Evolutionary conservation across 35 echinoderm and acorn worm species (phyloP).

Genomic region (Ptychodera flava): DNA sequence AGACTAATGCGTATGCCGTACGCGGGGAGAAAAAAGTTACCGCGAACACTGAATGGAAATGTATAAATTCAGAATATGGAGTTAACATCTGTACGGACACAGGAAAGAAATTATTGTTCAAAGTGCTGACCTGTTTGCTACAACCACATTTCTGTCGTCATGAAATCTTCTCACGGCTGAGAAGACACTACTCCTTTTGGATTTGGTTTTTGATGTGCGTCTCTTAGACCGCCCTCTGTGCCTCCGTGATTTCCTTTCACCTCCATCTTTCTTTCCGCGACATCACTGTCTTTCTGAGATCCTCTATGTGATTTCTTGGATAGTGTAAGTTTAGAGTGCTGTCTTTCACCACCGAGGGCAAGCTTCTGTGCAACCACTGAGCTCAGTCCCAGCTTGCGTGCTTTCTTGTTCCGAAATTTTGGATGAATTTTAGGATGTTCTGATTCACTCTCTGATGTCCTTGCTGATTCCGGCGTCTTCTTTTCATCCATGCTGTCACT

Average conservation of each 20-base stretch:
- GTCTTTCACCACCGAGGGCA: constrained; percentile 13
- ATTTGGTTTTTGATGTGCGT: constrained; percentile 80
- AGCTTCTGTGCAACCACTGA: constrained; percentile 14
- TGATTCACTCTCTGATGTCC: neutral
- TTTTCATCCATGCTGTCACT: neutral
- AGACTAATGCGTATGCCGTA: no score
- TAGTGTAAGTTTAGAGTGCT: constrained; percentile 25
- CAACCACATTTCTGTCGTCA: constrained; percentile 76
- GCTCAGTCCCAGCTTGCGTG: constrained; percentile 50
- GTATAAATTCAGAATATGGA: no score
- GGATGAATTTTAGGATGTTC: constrained; percentile 43
- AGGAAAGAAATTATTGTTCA: no score
- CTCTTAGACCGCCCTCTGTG: constrained; percentile 74
- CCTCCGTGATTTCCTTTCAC: constrained; percentile 65
- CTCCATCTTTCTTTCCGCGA: neutral
- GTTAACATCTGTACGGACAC: no score
- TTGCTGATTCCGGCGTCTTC: neutral
- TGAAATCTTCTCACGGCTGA: constrained; percentile 84
- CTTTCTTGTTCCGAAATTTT: constrained; percentile 62
- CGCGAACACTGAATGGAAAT: no score
- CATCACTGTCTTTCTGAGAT: neutral
- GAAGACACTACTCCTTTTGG: constrained; percentile 96
- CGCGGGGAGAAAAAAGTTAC: no score
- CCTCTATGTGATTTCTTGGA: constrained; percentile 3
- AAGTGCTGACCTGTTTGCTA: neutral